Percentiles rank a stretch among this genome's conserved stretches.
phyloP scores from a whole-genome alignment of 2,888 invertebrate species.

The Plagodis pulveraria region DNA sequence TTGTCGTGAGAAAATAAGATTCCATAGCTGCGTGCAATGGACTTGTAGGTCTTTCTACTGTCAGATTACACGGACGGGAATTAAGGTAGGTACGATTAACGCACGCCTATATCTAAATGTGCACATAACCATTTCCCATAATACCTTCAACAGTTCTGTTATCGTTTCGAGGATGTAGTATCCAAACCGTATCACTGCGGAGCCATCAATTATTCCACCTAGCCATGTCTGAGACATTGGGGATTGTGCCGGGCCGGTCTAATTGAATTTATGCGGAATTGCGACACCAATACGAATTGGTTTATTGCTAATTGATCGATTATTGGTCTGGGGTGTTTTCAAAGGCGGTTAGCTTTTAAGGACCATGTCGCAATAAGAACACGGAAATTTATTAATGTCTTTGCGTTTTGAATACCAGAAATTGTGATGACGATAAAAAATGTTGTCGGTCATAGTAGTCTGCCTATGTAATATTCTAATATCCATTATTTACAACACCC shows the following conservation, averaged over 20 bases:
- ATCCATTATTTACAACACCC: too few relatives aligned
- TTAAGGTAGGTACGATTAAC: too few relatives aligned
- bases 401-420: too few relatives aligned
- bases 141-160: not conserved
- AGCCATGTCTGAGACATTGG: conserved; percentile 61
- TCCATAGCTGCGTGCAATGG: too few relatives aligned
- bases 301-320: conserved; percentile 76
- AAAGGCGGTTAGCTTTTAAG: not conserved
- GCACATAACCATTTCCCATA: not conserved
- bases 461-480: too few relatives aligned
- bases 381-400: too few relatives aligned
- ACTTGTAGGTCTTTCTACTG: too few relatives aligned
- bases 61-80: too few relatives aligned
- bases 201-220: conserved; percentile 71
- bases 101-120: too few relatives aligned
- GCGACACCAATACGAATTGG: conserved; percentile 61
- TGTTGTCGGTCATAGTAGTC: too few relatives aligned
- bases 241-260: conserved; percentile 58
- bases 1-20: not conserved
- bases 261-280: conserved; percentile 78
- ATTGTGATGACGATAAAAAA: too few relatives aligned
- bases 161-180: conserved; percentile 19
- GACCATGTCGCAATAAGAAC: not conserved
- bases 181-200: conserved; percentile 42
- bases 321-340: conserved; percentile 46